phyloP scores from a whole-genome alignment of 2,888 invertebrate genomes.

The Heliconius sara region DNA sequence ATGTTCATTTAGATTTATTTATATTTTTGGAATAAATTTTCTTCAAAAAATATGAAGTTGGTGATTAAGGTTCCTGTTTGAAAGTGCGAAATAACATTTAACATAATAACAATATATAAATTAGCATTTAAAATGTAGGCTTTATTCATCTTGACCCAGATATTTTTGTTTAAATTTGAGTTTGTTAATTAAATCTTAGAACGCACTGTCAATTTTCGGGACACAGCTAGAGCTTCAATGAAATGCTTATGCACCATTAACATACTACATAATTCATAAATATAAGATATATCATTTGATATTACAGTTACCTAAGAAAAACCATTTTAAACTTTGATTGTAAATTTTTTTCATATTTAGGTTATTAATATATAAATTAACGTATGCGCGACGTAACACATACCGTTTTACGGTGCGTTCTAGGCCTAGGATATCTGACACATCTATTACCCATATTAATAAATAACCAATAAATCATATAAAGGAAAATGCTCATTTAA shows the following conservation, averaged over 20 bases:
- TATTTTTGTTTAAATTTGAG: conserved; percentile 7
- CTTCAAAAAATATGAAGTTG: conserved; percentile 77
- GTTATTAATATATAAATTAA: neutral
- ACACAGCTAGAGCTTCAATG: conserved; percentile 7
- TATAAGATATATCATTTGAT: neutral
- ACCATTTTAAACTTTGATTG: neutral
- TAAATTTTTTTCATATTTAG: neutral
- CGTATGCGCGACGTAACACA: neutral
- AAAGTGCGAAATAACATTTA: conserved; percentile 44
- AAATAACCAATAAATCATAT: conserved; percentile 27
- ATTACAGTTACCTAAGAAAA: conserved; percentile 2
- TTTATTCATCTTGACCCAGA: conserved; percentile 16
- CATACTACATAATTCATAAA: neutral
- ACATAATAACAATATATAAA: conserved; percentile 35
- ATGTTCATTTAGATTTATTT: conserved; percentile 81
- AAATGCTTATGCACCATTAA: conserved; percentile 3
- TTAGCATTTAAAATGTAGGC: conserved; percentile 25
- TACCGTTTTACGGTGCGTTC: conserved; percentile 25
- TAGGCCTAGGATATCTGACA: conserved; percentile 18
- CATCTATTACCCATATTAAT: conserved; percentile 12
- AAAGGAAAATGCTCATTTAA: conserved; percentile 27
- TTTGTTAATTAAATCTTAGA: conserved; percentile 29
- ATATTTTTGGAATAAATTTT: conserved; percentile 83
- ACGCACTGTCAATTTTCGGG: conserved; percentile 25
- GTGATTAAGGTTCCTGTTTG: conserved; percentile 80